These are phyloP conservation scores for Ptychoptera albimana DNA, from an alignment of 2,888 invertebrate genomes.

Conservation along the genomic window DNA sequence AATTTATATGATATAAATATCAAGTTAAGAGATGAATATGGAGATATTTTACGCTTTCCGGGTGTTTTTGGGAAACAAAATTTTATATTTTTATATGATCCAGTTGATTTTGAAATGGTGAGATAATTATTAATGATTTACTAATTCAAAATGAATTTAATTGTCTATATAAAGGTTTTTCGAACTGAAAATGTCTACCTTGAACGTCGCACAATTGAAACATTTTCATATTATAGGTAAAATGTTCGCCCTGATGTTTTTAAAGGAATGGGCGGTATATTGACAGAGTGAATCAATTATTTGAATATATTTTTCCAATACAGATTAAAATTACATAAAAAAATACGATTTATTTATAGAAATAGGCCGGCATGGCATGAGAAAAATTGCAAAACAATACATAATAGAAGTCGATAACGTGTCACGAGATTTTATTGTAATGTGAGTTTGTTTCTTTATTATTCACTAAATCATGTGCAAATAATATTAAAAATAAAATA, in stretches of 20 bases:
- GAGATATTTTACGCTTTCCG: constrained; percentile 30
- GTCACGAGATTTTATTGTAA: constrained; percentile 19
- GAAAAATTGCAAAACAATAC: constrained; percentile 21
- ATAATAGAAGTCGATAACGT: constrained; percentile 19
- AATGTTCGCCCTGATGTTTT: constrained; percentile 27
- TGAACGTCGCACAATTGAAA: constrained; percentile 27
- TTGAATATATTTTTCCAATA: background rate
- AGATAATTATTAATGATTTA: no score
- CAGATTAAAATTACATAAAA: constrained; percentile 17
- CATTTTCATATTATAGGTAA: constrained; percentile 29
- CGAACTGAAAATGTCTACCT: constrained; percentile 35
- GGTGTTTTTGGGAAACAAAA: constrained; percentile 23
- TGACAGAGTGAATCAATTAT: constrained; percentile 17
- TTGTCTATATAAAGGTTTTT: constrained; percentile 15
- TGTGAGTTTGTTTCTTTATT: constrained; percentile 11
- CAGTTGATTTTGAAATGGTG: constrained; percentile 33
- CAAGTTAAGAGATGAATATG: constrained; percentile 20
- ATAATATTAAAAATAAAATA: background rate
- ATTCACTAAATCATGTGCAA: no score
- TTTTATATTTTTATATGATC: constrained; percentile 33
- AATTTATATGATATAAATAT: constrained; percentile 18
- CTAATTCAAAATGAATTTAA: no score
- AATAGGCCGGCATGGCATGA: constrained; percentile 52
- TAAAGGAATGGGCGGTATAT: constrained; percentile 19
- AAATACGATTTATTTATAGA: constrained; percentile 20